Conservation (phyloP, 2,113 vertebrate species). For the Boulengerochromis microlepis region DNA sequence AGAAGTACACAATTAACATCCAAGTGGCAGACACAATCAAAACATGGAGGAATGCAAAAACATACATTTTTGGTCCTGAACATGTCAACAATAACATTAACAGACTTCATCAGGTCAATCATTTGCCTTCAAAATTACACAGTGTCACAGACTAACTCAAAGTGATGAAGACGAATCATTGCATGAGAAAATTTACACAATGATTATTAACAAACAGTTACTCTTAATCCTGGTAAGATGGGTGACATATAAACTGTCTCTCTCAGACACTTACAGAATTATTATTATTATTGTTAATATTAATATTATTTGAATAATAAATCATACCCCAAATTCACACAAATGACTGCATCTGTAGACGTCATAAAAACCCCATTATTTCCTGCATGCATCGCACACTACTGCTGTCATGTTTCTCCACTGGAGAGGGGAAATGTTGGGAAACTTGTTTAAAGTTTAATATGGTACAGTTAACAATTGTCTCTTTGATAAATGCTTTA, state of each 20-base stretch:
- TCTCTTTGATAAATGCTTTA: background rate
- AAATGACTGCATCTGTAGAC: background rate
- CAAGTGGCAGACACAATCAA: conserved; percentile 23
- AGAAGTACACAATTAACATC: conserved; percentile 26
- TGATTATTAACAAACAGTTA: background rate
- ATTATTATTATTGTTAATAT: background rate
- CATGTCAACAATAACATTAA: conserved; percentile 1
- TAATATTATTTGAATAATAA: background rate
- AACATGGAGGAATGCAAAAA: background rate
- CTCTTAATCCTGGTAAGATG: background rate
- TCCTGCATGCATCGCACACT: background rate
- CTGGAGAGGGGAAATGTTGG: background rate
- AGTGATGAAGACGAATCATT: background rate
- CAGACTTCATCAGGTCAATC: background rate
- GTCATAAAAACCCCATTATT: background rate
- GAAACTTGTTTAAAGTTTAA: background rate
- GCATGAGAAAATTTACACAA: background rate
- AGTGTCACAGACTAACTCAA: background rate
- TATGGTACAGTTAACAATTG: background rate
- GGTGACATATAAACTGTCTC: background rate
- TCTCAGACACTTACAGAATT: background rate
- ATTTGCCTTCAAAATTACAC: background rate
- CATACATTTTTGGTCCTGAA: conserved; percentile 21
- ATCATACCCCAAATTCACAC: background rate
- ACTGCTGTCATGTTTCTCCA: background rate